Conservation (phyloP, 2,797 vertebrate species). For the Sebastes reedi region DNA sequence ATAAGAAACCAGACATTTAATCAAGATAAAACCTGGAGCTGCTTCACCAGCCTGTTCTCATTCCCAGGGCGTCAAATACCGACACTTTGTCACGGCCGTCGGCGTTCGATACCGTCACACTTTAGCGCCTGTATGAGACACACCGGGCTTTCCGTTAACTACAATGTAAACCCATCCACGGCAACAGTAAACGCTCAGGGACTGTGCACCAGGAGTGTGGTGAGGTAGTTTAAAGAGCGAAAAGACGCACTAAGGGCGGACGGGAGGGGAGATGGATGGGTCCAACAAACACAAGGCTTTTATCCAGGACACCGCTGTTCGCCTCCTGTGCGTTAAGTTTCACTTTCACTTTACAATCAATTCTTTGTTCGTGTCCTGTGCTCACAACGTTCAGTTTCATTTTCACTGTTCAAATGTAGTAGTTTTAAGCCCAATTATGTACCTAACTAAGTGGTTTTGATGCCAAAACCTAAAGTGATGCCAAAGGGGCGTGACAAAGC, state of each 20-base stretch:
- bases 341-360: not conserved
- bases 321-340: not conserved
- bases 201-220: not conserved
- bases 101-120: too few species aligned
- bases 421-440: not conserved
- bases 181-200: not conserved
- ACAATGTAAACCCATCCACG: not conserved
- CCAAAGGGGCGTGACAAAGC: not conserved
- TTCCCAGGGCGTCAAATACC: not conserved
- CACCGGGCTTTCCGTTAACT: not conserved
- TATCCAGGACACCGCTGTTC: not conserved
- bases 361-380: not conserved
- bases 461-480: not conserved
- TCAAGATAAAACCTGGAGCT: not conserved
- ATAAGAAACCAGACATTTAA: not conserved
- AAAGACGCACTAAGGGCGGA: not conserved
- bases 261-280: not conserved
- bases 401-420: not conserved
- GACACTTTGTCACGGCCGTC: not conserved
- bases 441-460: not conserved
- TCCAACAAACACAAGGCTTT: not conserved
- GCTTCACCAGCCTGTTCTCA: not conserved
- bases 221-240: not conserved
- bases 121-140: too few species aligned
- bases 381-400: not conserved